Base-by-base conservation (phyloP, 2,888 invertebrate genomes). In the Bugulina stolonifera region DNA sequence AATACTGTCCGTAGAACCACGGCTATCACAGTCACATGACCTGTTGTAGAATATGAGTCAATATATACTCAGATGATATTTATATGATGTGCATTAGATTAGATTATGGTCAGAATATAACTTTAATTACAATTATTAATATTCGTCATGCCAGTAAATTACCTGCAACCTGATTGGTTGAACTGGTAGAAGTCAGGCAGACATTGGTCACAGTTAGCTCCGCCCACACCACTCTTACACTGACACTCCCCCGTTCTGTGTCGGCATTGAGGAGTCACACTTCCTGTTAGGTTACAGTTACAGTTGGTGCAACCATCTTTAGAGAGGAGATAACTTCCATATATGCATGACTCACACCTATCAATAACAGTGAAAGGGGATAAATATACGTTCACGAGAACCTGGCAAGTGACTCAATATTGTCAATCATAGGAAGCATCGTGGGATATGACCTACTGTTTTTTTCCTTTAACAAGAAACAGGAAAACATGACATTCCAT, bases 171-270 rank as follows among this genome's bases (percentile, higher is more conserved):
- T 64, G 64, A 64, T 29, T 32, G 64, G 64, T 32, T 64, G 64
- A 64, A 35, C 3, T 32, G 29, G 32, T 78, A 79, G 71, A 69
- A 76, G 1, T 74, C 75, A 14, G 72, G 27, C 22, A 73, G 74
- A 74, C 79, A 79, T 57, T 69, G 22, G 69, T 78, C 76, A 74
- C 79, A 79, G 73, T 77, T 77, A 27, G 54, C 54, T 0, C 78
- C 79, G 43, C 73, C 54, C 5, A 76, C 78, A 71, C 78, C 78
- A 10, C 57, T 25, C 72, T 77, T 79, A 69, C 79, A 79, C 18
- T 54, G 14, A 71, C 79, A 79, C 25, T 69, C 54, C 10, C 80
- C 80, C 3, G 75, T 0, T 10, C 73, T 75, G 34, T 35, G 43
- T 23, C 64, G 73, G 71, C 79, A 79, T 73, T 79, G 79, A 0